Base-by-base conservation (phyloP, 2,113 vertebrate species). In the Clarias gariepinus region DNA sequence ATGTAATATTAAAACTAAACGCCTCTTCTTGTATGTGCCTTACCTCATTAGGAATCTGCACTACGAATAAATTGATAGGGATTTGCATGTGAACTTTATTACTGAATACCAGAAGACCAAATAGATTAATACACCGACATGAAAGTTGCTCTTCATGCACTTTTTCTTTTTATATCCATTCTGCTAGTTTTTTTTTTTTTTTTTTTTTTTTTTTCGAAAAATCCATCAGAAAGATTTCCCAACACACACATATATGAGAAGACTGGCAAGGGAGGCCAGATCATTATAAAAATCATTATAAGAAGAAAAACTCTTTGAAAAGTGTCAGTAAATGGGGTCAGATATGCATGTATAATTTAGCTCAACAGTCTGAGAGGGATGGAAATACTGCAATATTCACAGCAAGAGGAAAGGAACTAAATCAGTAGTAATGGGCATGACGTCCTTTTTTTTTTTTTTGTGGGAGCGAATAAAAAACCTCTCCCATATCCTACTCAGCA, bases 261-360 rank as follows among this genome's bases (percentile, higher is more conserved):
- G 13, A 52, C 60, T 66, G 41, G 61, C 33, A 28, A 82, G 81
- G 36, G 61, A 57, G 28, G 55, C 57, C 57, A 61, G 82, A 84
- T 74, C 55, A 74, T 74, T 84, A 74, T 74, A 84, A 84, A 74
- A 73, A 85, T 85, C 60, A 85, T 79, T 85, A 79, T 78, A 78
- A 85, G 61, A 52, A 36, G 84, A 30, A 79, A 85, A 85, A 77
- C 71, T 77, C 64, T 68, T 84, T 85, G 73, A 85, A 77, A 64
- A 53, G 36, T 78, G 61, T 78, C 84, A 85, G 84, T 78, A 33
- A 85, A 85, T 53, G 84, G 61, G 84, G 74, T 78, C 74, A 53
- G 74, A 66, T 64, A 64, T 25, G 73, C n/a, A 66, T 85, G 68
- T 66, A 79, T 85, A 85, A 85, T 85, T 85, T 33, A 85, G 41